Conservation (phyloP, 1,140 invertebrate genomes). For the Arctopsyche grandis region DNA sequence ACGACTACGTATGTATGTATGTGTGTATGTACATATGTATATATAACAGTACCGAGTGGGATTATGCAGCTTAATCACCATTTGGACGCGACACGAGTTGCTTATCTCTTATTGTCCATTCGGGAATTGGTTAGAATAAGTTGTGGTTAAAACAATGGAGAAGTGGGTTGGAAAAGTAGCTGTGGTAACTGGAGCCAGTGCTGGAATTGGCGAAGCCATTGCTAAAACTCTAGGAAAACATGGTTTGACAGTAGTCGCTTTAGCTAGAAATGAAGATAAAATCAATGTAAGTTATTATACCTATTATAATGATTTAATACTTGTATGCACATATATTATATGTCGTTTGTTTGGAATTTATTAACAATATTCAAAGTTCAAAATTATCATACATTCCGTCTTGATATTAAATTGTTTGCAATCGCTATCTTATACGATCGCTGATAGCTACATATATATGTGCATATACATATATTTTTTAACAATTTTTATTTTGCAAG, state of each 20-base stretch:
- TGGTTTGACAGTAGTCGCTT: slow-evolving; percentile 75
- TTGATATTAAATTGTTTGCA: background rate
- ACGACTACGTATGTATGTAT: too few relatives aligned
- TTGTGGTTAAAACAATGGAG: slow-evolving; percentile 67
- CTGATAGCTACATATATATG: too few relatives aligned
- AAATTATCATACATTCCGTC: background rate
- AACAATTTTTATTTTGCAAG: too few relatives aligned
- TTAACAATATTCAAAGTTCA: too few relatives aligned
- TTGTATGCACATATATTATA: background rate
- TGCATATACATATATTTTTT: too few relatives aligned
- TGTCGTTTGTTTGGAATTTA: background rate
- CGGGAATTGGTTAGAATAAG: too few relatives aligned
- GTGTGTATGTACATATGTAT: too few relatives aligned
- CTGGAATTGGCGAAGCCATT: slow-evolving; percentile 75
- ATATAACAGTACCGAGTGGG: too few relatives aligned
- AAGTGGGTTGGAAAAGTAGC: slow-evolving; percentile 73
- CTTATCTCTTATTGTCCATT: too few relatives aligned
- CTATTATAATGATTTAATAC: background rate
- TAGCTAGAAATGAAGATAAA: slow-evolving; percentile 72
- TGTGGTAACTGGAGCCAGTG: slow-evolving; percentile 78
- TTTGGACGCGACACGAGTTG: too few relatives aligned
- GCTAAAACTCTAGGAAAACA: slow-evolving; percentile 66
- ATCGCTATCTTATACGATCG: too few relatives aligned
- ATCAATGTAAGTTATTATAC: slow-evolving; percentile 63
- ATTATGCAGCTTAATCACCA: too few relatives aligned